Percentiles rank a stretch among this genome's conserved stretches.
Conservation (phyloP, 1,140 invertebrate species). For the Oncopeltus fasciatus region DNA sequence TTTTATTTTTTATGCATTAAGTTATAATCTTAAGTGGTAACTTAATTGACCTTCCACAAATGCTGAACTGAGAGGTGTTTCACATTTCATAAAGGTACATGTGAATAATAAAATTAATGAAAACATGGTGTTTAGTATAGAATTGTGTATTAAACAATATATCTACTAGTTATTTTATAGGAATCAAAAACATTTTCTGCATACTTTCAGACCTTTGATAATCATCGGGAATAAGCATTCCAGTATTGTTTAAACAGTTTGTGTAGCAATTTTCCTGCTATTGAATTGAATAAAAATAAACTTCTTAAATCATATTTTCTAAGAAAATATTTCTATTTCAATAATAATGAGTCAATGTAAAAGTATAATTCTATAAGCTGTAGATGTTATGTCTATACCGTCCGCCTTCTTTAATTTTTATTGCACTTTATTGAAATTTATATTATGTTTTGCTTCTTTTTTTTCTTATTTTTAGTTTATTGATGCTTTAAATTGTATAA, state of each 20-base stretch:
- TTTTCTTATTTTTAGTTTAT: neutral
- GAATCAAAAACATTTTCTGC: neutral
- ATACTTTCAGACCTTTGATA: neutral
- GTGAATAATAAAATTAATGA: neutral
- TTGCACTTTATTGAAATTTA: neutral
- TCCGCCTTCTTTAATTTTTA: neutral
- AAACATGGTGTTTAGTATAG: conserved; percentile 1
- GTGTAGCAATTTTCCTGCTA: neutral
- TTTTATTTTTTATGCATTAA: no score
- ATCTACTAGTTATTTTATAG: neutral
- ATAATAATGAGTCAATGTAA: neutral
- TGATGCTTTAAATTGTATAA: no score
- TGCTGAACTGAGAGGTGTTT: neutral
- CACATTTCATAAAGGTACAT: neutral
- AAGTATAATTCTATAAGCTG: neutral
- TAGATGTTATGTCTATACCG: neutral
- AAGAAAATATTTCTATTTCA: neutral
- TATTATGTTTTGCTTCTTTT: neutral
- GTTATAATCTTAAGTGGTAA: no score
- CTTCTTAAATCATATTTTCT: neutral
- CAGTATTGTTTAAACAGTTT: neutral
- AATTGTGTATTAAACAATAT: neutral
- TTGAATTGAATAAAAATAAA: neutral
- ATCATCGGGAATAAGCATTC: neutral
- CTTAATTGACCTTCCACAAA: neutral